Base-by-base conservation (phyloP, 2,888 invertebrate genomes). In the Crematogaster levior region DNA sequence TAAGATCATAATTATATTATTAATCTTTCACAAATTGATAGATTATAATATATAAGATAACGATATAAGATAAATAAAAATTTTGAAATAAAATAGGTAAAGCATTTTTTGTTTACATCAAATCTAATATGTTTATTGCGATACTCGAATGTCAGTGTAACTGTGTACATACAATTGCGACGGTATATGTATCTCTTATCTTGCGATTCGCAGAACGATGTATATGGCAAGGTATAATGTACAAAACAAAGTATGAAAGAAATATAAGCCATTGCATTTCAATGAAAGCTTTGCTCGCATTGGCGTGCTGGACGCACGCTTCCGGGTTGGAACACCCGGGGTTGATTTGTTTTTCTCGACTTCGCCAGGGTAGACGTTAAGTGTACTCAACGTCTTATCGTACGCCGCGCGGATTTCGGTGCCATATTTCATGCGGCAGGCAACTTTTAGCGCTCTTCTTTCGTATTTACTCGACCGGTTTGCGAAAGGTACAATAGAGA, bases 311-410 rank as follows among this genome's bases (percentile, higher is more conserved):
- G 70, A 70, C 77, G 77, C 43, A 24, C 40, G 77, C 70, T 70
- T 70, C 56, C 56, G 70, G 43, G 21, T 56, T 43, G 70, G 77
- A 79, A 79, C 70, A 79, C 56, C 61, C 74, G 6, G 10, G 27
- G 77, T 79, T 79, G 77, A 79, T 79, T 79, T 79, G 70, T 79
- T 79, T 79, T 79, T 58, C 77, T 58, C 70, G 46, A 79, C 56
- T 79, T 79, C 30, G 56, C 56, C 34, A 34, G 40, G 56, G 24
- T 70, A 70, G 77, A 79, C 77, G 70, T 79, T 79, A 79, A 79
- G 77, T 79, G 70, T 79, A 70, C 77, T 79, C 77, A 70, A 79
- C 77, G 77, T 79, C 77, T 79, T 79, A 79, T 79, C 77, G 70
- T 70, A 70, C 77, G 43, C 77, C 56, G 70, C 43, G 70, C 56